Base-by-base conservation (phyloP, 1,140 invertebrate genomes). In the Caerostris extrusa region DNA sequence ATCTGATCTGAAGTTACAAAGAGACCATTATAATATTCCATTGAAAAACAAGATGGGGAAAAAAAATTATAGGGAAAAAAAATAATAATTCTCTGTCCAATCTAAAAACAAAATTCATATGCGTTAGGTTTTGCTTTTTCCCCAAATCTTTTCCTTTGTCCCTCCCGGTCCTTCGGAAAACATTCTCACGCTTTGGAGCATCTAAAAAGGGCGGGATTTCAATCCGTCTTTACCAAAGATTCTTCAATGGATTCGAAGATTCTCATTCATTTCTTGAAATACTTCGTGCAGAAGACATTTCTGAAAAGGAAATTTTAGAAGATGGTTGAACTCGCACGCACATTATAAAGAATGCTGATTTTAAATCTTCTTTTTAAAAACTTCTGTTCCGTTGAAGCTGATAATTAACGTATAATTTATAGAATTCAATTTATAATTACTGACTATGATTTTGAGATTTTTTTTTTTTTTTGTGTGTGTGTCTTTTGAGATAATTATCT, bases 131-230 rank as follows among this genome's bases (percentile, higher is more conserved):
- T 19, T 34, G n/a, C 89, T 34, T 61, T 34, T 19, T 6, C 53
- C 12, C n/a, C 10, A 81, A 81, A 77, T 17, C 71, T 19, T 19
- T 17, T 53, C 17, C 85, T 7, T 60, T 90, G 81, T 69, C 81
- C 71, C 89, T 10, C 55, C n/a, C 57, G 69, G 12, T n/a, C n/a
- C 58, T 50, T 53, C 19, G 81, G 50, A 90, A 90, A 81, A 81
- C 89, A 90, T 90, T 90, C 69, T 58, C 89, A 82, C 89, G 89
- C 89, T 90, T 81, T 81, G 71, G n/a, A 58, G 89, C 69, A 67
- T 81, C 60, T 69, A 60, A 90, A 90, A 90, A 90, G 34, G 34
- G 89, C 71, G 55, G 89, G 34, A 90, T 77, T 90, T 87, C n/a
- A 10, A 7, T 5, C 55, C 82, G 56, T 57, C 82, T 61, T 64